Evolutionary conservation across 1,140 invertebrate species (phyloP).

Genomic region (Drosophila teissieri): DNA sequence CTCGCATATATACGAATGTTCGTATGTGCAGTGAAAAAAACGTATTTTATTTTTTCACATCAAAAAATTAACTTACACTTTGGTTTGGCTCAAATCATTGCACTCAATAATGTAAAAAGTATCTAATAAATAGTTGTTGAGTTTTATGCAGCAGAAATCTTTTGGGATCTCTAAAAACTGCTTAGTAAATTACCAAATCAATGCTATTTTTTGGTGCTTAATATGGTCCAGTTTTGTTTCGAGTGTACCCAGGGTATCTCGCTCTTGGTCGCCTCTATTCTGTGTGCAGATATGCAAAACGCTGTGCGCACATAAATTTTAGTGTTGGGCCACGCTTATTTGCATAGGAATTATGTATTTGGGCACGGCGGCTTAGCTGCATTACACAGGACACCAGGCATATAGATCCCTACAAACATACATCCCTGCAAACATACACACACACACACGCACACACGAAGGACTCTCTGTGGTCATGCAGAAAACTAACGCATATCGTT

Average conservation of each 20-base stretch:
- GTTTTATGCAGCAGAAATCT: no score
- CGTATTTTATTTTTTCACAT: not conserved
- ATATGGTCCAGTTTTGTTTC: not conserved
- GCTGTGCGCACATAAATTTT: constrained; percentile 76
- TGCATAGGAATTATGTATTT: constrained; percentile 83
- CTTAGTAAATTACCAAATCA: no score
- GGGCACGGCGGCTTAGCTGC: constrained; percentile 76
- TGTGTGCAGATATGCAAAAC: constrained; percentile 76
- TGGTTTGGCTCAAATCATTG: not conserved
- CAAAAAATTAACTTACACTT: not conserved
- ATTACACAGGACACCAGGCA: constrained; percentile 66
- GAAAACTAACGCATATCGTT: constrained; percentile 78
- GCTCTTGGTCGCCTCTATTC: constrained; percentile 18
- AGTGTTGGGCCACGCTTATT: constrained; percentile 73
- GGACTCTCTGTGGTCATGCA: constrained; percentile 66
- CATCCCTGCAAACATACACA: not conserved
- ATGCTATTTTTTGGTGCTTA: no score
- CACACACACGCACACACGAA: constrained; percentile 5
- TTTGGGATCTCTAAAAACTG: no score
- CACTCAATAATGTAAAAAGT: no score
- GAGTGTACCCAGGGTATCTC: constrained; percentile 30
- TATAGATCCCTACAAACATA: constrained; percentile 29
- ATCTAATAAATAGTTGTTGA: no score
- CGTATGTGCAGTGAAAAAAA: constrained; percentile 6
- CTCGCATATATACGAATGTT: constrained; percentile 21